A percentile compares a stretch with the other conserved stretches of the same genome.
Conservation (phyloP, 1,140 invertebrate species). For the Heliconius himera region DNA sequence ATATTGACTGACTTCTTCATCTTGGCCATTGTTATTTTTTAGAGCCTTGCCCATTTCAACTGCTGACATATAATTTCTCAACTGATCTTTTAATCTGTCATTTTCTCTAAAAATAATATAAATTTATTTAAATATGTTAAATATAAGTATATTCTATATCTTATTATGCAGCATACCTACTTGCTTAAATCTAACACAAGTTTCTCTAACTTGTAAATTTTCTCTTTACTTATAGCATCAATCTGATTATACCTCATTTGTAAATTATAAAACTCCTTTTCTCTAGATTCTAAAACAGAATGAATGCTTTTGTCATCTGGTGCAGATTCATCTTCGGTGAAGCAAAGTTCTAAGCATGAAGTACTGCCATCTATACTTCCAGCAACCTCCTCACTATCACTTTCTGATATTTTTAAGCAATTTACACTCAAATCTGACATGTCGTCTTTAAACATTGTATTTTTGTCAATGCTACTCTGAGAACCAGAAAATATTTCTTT, state of each 20-base stretch:
- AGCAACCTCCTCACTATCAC: constrained; percentile 76
- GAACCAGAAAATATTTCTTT: constrained; percentile 80
- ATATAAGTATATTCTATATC: not conserved
- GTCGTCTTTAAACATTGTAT: constrained; percentile 68
- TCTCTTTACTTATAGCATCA: constrained; percentile 72
- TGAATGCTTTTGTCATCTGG: constrained; percentile 63
- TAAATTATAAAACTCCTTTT: constrained; percentile 73
- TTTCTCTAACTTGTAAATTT: constrained; percentile 75
- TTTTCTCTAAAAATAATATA: constrained; percentile 86
- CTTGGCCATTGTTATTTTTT: constrained; percentile 85
- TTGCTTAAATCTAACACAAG: constrained; percentile 74
- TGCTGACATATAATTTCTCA: constrained; percentile 94
- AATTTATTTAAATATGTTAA: not conserved
- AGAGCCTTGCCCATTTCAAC: constrained; percentile 88
- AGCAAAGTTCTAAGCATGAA: constrained; percentile 76
- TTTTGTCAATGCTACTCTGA: constrained; percentile 67
- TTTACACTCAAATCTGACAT: constrained; percentile 72
- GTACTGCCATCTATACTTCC: constrained; percentile 76
- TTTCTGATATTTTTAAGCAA: constrained; percentile 76
- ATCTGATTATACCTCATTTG: constrained; percentile 72
- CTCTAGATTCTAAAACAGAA: constrained; percentile 63
- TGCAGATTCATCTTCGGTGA: constrained; percentile 72
- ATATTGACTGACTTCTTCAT: constrained; percentile 91
- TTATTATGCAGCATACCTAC: constrained; percentile 50
- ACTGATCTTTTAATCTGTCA: constrained; percentile 92